Conservation (phyloP, 2,888 invertebrate species). For the Deilephila elpenor region DNA sequence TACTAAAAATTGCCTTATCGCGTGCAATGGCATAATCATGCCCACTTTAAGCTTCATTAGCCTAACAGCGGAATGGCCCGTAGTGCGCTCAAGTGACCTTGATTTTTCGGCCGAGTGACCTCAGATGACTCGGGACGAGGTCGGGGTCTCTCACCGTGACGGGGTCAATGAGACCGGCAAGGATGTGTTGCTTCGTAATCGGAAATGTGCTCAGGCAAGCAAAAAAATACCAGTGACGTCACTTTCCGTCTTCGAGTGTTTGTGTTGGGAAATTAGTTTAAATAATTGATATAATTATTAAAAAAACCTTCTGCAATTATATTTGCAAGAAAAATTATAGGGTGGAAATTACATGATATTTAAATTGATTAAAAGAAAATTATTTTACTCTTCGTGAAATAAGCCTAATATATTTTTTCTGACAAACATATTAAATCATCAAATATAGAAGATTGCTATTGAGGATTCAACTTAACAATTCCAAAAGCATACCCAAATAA, state of each 20-base stretch:
- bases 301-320: no score
- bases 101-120: slow-evolving; percentile 29
- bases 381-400: no score
- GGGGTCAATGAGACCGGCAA: slow-evolving; percentile 43
- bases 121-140: slow-evolving; percentile 35
- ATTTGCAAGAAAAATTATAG: no score
- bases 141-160: slow-evolving; percentile 46
- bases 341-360: no score
- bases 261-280: slow-evolving; percentile 6
- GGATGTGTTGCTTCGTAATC: slow-evolving; percentile 34
- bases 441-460: no score
- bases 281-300: no score
- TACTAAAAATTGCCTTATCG: neutral
- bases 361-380: no score
- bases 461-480: no score
- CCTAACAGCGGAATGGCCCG: neutral
- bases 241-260: slow-evolving; percentile 10
- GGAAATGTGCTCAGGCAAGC: slow-evolving; percentile 32
- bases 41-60: slow-evolving; percentile 16
- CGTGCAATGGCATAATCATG: neutral
- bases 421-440: no score
- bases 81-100: slow-evolving; percentile 3
- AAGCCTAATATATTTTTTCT: no score
- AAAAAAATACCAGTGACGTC: slow-evolving; percentile 21
- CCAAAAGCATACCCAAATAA: no score